Conservation (phyloP, 2,888 invertebrate species). For the Melieria omissa region DNA sequence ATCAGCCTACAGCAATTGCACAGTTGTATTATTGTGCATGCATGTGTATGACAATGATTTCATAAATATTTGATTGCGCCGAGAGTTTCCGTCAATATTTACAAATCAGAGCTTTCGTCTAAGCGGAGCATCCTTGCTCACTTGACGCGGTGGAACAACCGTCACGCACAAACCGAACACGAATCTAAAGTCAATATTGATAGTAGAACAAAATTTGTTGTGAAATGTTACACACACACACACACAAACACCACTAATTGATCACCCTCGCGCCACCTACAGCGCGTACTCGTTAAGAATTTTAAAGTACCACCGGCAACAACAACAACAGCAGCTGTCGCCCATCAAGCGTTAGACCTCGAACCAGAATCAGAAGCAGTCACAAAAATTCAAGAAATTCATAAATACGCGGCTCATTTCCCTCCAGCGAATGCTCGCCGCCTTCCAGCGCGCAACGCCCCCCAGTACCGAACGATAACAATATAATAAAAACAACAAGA, state of each 20-base stretch:
- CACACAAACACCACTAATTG: neutral
- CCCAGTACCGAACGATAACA: neutral
- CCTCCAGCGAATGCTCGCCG: neutral
- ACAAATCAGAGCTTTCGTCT: neutral
- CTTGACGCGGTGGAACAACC: too few species aligned
- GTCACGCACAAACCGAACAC: too few species aligned
- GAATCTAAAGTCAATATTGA: too few species aligned
- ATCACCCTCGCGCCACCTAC: conserved; percentile 1
- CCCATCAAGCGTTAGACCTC: too few species aligned
- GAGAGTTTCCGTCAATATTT: conserved; percentile 16
- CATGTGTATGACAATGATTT: neutral
- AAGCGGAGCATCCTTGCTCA: too few species aligned
- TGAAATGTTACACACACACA: too few species aligned
- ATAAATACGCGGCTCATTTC: neutral
- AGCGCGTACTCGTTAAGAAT: conserved; percentile 9
- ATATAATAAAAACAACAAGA: neutral
- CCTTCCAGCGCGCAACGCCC: neutral
- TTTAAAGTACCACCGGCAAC: conserved; percentile 1
- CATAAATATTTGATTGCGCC: conserved; percentile 18
- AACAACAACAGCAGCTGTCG: conserved; percentile 6
- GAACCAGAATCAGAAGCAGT: neutral
- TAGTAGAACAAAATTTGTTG: too few species aligned
- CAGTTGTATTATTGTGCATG: too few species aligned
- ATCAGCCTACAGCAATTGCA: too few species aligned
- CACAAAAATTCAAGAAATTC: neutral